These are phyloP conservation scores for Brachypodius melanocephalos DNA, from an alignment of 2,113 vertebrate species.

Conservation along the genomic window DNA sequence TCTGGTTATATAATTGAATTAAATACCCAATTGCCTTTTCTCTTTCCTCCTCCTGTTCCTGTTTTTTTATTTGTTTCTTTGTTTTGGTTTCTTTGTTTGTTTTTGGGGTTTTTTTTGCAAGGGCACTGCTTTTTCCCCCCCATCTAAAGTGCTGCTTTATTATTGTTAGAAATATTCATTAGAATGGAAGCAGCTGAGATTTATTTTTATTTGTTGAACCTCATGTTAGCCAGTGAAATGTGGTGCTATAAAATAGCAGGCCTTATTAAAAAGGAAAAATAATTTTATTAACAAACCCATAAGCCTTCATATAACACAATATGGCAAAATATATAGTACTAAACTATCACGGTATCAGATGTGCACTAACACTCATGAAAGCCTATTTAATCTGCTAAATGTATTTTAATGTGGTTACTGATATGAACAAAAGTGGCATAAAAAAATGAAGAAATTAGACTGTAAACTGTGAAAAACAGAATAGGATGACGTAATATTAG, in stretches of 20 bases:
- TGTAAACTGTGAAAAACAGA: conserved; percentile 35
- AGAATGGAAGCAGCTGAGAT: neutral
- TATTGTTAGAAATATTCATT: neutral
- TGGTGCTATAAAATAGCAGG: neutral
- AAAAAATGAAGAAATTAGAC: conserved; percentile 40
- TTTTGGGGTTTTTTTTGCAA: neutral
- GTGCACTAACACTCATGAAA: neutral
- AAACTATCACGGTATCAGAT: neutral
- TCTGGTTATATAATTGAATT: neutral
- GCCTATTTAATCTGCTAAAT: neutral
- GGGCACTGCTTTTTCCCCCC: neutral
- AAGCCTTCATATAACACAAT: neutral
- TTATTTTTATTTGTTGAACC: neutral
- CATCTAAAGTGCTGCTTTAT: neutral
- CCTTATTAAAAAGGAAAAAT: neutral
- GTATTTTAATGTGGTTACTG: neutral
- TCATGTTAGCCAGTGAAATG: neutral
- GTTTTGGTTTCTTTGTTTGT: neutral
- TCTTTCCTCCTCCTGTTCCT: neutral
- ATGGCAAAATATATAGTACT: neutral
- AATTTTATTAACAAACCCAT: neutral
- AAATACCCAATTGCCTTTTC: neutral
- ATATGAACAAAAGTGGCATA: conserved; percentile 21
- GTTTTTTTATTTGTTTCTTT: neutral
- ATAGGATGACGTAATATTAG: conserved; percentile 52